Conservation (phyloP, 2,888 invertebrate genomes). For the Ophioninae sp. region DNA sequence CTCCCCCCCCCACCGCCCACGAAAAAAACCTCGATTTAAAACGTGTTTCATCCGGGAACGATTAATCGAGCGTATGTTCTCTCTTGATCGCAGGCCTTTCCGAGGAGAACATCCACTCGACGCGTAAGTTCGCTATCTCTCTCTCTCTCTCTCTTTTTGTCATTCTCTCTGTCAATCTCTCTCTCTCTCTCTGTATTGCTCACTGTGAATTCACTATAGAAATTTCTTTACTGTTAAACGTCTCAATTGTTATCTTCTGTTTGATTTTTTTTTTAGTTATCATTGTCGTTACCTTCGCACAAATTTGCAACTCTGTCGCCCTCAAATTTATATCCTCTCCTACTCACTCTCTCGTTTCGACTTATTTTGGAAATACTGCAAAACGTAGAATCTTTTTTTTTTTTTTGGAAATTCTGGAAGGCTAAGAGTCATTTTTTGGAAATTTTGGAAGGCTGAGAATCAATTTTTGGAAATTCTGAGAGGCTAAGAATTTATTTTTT, state of each 20-base stretch:
- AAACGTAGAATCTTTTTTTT: too few relatives aligned
- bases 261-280: constrained; percentile 21
- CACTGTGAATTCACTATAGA: constrained; percentile 2
- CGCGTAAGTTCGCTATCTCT: constrained; percentile 83
- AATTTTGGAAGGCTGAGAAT: too few relatives aligned
- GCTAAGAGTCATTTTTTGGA: too few relatives aligned
- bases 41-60: constrained; percentile 52
- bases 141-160: constrained; percentile 54
- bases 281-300: constrained; percentile 27
- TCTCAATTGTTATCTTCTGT: background rate
- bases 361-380: too few relatives aligned
- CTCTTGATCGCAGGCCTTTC: constrained; percentile 83
- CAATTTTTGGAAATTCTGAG: too few relatives aligned
- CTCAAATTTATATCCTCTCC: too few relatives aligned
- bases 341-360: too few relatives aligned
- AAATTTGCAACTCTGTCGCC: constrained; percentile 4
- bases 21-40: too few relatives aligned
- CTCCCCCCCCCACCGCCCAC: too few relatives aligned
- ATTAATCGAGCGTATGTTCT: constrained; percentile 68
- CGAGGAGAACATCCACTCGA: constrained; percentile 85
- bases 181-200: constrained; percentile 22
- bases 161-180: constrained; percentile 25
- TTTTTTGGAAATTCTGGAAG: too few relatives aligned
- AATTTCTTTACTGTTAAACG: background rate
- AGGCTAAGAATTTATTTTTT: too few relatives aligned